Evolutionary conservation across 2,888 invertebrate genomes (phyloP).

Genomic region (Amiota minor): DNA sequence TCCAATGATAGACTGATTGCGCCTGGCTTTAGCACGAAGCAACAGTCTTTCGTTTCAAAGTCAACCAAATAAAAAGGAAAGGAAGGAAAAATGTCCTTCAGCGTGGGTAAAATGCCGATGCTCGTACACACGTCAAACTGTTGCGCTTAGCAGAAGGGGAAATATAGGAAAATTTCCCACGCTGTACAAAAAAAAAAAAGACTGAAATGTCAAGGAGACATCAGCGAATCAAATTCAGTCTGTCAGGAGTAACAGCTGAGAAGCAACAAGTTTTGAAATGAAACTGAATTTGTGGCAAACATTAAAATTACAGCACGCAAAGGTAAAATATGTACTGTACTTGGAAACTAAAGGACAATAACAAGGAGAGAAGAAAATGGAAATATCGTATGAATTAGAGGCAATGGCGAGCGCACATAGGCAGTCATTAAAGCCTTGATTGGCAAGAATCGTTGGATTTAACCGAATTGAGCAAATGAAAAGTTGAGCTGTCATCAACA

Average conservation of each 20-base stretch:
- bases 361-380: not conserved
- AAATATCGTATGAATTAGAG: not conserved
- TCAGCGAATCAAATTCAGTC: not conserved
- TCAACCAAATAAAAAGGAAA: not conserved
- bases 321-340: too few species aligned
- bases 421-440: slow-evolving; percentile 1
- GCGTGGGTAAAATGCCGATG: slow-evolving; percentile 39
- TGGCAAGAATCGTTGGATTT: not conserved
- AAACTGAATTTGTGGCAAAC: not conserved
- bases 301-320: too few species aligned
- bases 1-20: slow-evolving; percentile 59
- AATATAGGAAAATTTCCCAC: slow-evolving; percentile 39
- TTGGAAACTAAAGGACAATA: not conserved
- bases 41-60: slow-evolving; percentile 30
- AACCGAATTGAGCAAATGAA: slow-evolving; percentile 5
- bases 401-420: slow-evolving; percentile 4
- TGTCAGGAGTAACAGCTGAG: slow-evolving; percentile 12
- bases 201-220: not conserved
- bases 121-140: slow-evolving; percentile 11
- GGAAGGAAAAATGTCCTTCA: slow-evolving; percentile 45
- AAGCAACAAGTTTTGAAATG: slow-evolving; percentile 26
- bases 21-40: slow-evolving; percentile 25
- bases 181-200: slow-evolving; percentile 22
- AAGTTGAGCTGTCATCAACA: slow-evolving; percentile 23
- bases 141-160: slow-evolving; percentile 39